Evolutionary conservation across 2,797 vertebrate genomes (phyloP).

Genomic region (Gymnopithys bicolor): DNA sequence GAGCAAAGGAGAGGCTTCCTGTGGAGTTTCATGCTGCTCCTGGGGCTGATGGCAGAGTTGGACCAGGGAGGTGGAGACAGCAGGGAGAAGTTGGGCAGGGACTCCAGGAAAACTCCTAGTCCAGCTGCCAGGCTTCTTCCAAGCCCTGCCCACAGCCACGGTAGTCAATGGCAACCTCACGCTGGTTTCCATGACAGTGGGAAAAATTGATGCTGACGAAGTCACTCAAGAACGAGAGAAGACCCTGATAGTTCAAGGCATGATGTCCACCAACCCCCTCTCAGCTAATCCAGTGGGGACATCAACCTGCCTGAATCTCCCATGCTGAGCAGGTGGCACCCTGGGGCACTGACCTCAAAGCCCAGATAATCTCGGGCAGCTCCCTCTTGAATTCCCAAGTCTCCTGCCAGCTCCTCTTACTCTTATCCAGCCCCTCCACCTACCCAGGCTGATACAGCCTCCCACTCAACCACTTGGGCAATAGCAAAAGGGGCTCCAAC

Average conservation of each 20-base stretch:
- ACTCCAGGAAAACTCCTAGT: neutral
- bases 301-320: neutral
- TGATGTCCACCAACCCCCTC: neutral
- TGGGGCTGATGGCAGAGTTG: neutral
- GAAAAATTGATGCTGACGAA: neutral
- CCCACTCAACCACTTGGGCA: fast-evolving
- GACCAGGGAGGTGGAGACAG: fast-evolving
- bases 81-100: neutral
- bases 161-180: constrained; percentile 55
- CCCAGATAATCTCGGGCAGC: neutral
- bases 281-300: fast-evolving
- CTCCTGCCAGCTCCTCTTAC: neutral
- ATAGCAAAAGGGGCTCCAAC: fast-evolving
- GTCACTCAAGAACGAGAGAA: neutral
- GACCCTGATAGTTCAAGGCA: neutral
- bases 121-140: neutral
- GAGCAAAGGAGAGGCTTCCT: neutral
- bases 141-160: neutral
- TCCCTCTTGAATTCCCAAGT: neutral
- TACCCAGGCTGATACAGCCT: neutral
- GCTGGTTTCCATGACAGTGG: constrained; percentile 20
- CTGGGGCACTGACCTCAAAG: neutral
- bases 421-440: neutral
- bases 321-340: fast-evolving
- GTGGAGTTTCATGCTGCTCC: neutral